phyloP scores from a whole-genome alignment of 2,113 vertebrate species.

The Tychaedon coryphoeus region DNA sequence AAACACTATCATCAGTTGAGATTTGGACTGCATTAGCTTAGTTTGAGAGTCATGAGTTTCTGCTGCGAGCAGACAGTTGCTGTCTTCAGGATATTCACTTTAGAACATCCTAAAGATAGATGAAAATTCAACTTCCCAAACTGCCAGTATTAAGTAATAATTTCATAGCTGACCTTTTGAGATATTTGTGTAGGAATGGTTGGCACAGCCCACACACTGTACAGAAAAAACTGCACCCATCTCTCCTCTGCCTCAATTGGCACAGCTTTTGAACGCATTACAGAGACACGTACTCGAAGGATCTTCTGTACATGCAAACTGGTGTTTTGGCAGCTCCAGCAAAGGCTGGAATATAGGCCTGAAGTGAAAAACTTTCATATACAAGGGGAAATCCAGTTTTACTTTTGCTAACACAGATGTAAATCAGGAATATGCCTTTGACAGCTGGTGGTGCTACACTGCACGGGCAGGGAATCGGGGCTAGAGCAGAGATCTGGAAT shows the following conservation, averaged over 20 bases:
- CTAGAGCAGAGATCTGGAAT: not conserved
- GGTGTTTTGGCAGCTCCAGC: not conserved
- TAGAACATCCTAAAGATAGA: not conserved
- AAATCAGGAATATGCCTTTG: not conserved
- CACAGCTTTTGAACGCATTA: not conserved
- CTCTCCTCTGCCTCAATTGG: not conserved
- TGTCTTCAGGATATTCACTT: not conserved
- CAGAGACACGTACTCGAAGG: not conserved
- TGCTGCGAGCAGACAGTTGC: not conserved
- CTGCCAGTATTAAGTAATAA: not conserved
- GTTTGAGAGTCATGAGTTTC: not conserved
- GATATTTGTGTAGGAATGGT: not conserved
- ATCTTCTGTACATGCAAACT: not conserved
- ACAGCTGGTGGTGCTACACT: not conserved
- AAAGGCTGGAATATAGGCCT: not conserved
- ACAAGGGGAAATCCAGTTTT: not conserved
- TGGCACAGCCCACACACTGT: not conserved
- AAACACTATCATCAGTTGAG: not conserved
- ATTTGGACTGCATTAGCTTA: not conserved
- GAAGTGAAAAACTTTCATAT: not conserved
- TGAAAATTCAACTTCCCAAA: not conserved
- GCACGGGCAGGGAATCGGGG: not conserved
- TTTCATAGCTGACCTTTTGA: not conserved
- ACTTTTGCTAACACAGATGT: slow-evolving; percentile 12
- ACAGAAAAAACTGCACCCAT: not conserved